Evolutionary conservation across 1,140 invertebrate genomes (phyloP).

Genomic region (Harpegnathos saltator): DNA sequence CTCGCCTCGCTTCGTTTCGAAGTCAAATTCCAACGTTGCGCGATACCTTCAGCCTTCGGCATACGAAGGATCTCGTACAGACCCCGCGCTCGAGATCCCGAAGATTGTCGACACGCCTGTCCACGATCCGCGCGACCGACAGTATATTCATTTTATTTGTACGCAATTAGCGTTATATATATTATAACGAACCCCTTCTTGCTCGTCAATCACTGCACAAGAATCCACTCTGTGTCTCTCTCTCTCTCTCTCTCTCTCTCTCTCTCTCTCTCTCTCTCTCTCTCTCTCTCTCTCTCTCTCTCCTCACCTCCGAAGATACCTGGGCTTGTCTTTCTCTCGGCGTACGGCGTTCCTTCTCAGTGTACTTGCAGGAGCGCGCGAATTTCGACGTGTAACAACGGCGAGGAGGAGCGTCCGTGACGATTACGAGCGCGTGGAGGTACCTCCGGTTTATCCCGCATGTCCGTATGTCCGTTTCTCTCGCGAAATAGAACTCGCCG

Average conservation of each 20-base stretch:
- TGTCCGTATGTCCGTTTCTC: neutral
- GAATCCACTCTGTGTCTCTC: slow-evolving; percentile 48
- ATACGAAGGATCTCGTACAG: no score
- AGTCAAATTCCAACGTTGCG: no score
- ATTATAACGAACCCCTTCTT: slow-evolving; percentile 78
- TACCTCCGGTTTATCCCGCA: neutral
- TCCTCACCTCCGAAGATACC: neutral
- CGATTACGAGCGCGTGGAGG: neutral
- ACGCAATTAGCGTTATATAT: slow-evolving; percentile 80
- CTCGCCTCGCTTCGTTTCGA: no score
- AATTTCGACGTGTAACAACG: neutral
- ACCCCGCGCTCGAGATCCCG: no score
- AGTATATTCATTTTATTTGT: slow-evolving; percentile 78
- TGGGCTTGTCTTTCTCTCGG: slow-evolving; percentile 20
- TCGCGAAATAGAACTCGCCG: slow-evolving; percentile 11
- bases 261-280: neutral
- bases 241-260: neutral
- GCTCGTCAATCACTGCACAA: slow-evolving; percentile 84
- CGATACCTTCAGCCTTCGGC: no score
- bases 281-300: neutral
- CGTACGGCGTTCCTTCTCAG: neutral
- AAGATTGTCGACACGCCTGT: slow-evolving; percentile 56
- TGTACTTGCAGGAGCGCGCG: neutral
- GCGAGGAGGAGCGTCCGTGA: neutral
- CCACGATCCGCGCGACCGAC: slow-evolving; percentile 73